Evolutionary conservation across 2,888 invertebrate genomes (phyloP), one percentile per base, ranked within the genome.

Genomic region (Mylabris sibirica): DNA sequence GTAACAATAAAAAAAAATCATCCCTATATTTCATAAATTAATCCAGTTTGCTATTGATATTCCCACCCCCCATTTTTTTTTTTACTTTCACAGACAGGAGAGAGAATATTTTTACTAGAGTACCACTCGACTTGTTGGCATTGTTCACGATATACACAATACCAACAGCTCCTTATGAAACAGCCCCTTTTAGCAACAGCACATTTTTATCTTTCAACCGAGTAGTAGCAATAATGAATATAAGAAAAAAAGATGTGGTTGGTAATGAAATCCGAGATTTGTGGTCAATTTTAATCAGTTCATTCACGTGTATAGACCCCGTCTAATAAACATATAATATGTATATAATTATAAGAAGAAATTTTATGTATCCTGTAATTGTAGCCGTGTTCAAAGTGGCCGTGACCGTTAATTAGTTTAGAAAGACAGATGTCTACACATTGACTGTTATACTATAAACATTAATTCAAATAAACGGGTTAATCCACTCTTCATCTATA

Each of bases 1-100:
- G 88, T 60, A 73, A 89, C 72, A 82, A 80, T 80, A 76, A 70
- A 76, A 66, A 70, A 70, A 60, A 63, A 30, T 30, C 30, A 30
- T 30, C 30, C 30, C 30, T 30, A 30, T 30, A 60, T 57, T 17
- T 6, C 41, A 41, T n/a, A 41, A 3, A 35, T 11, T 35, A 9
- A 35, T 35, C 35, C 11, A 11, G 22, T 30, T 34, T 59, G 30
- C 24, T 34, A 17, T 59, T 63, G 44, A 44, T 11, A 63, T 2
- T 12, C 11, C 3, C 38, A 38, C 11, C 38, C 14, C 11, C 12
- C 11, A 12, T 3, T 38, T 14, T 12, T 38, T 12, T 12, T 2
- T 14, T 38, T 38, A 3, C 14, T 14, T 14, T 12, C 12, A 12
- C 11, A 38, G 12, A 12, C 14, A n/a, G n/a, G 12, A 38, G 12